These are phyloP conservation scores for Halyomorpha halys DNA, from an alignment of 1,140 invertebrate species.

Conservation along the genomic window DNA sequence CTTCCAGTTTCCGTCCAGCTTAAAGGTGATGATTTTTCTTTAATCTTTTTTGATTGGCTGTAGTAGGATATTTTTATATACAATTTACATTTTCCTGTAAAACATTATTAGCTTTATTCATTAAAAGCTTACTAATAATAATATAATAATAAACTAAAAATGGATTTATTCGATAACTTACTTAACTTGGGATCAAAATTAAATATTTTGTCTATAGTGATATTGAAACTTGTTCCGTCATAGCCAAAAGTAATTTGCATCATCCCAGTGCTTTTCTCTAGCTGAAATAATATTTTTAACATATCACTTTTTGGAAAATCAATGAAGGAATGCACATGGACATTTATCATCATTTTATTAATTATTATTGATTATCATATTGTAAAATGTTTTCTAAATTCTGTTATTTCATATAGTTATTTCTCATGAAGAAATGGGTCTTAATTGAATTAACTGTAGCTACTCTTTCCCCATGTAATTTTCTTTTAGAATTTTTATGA, in stretches of 20 bases:
- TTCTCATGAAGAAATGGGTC: too few species aligned
- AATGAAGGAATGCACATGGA: too few species aligned
- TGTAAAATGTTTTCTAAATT: too few species aligned
- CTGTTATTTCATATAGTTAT: too few species aligned
- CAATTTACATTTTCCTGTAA: constrained; percentile 18
- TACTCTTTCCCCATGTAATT: too few species aligned
- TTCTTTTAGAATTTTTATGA: too few species aligned
- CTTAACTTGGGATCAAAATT: background rate
- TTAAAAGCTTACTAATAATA: too few species aligned
- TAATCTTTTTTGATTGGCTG: constrained; percentile 22
- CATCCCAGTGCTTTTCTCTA: constrained; percentile 3
- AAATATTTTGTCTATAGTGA: constrained; percentile 6
- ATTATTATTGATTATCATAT: too few species aligned
- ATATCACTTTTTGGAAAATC: too few species aligned
- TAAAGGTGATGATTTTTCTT: constrained; percentile 20
- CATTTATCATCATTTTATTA: too few species aligned
- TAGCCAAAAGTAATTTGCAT: constrained; percentile 13
- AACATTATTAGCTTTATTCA: background rate
- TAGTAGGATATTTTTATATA: constrained; percentile 21
- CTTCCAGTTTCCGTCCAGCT: constrained; percentile 4
- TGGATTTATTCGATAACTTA: background rate
- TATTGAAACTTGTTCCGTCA: background rate
- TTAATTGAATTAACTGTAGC: too few species aligned
- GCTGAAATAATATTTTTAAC: background rate
- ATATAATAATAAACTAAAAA: background rate